Base-by-base conservation (phyloP, 2,113 vertebrate species). In the Dromas ardeola region DNA sequence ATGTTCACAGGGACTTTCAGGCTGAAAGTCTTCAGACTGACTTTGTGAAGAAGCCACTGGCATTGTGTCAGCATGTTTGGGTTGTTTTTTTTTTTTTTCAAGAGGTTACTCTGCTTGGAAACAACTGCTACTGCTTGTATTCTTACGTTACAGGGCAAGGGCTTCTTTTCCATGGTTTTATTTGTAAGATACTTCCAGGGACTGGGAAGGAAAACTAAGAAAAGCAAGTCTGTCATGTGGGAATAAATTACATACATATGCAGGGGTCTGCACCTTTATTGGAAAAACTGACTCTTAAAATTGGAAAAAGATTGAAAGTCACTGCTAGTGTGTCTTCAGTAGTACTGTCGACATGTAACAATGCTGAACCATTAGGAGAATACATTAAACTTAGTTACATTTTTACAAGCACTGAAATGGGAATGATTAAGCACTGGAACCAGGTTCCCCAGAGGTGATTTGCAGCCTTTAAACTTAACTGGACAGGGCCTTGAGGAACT, bases 161-260 rank as follows among this genome's bases (percentile, higher is more conserved):
- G 49, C 3, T 5, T 62, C 22, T n/a, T 2, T 25, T 27, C 14
- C 15, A 9, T n/a, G n/a, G 5, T 70, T 78, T 58, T 91, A 13
- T 63, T 59, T 90, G 5, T 47, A 52, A 87, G 45, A 30, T 8
- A 4, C 4, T 84, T 87, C 25, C 11, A 83, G 29, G 11, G 15
- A 0, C 36, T 87, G 16, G 22, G 21, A 93, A 95, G 18, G 36
- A 20, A 78, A 78, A 30, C 21, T 53, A 11, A 81, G 40, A 40
- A 84, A 87, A 88, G 6, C n/a, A 56, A 66, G 11, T 32, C 29
- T 86, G 8, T 70, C 7, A 3, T 6, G 7, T 62, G 34, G 2
- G 3, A 40, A 49, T 65, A 52, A 70, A 9, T 71, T 72, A 6
- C 0, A 0, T 55, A 34, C 0, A 0, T 78, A 3, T 84, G 15